Conservation (phyloP, 2,888 invertebrate species). For the Onchidella celtica region DNA sequence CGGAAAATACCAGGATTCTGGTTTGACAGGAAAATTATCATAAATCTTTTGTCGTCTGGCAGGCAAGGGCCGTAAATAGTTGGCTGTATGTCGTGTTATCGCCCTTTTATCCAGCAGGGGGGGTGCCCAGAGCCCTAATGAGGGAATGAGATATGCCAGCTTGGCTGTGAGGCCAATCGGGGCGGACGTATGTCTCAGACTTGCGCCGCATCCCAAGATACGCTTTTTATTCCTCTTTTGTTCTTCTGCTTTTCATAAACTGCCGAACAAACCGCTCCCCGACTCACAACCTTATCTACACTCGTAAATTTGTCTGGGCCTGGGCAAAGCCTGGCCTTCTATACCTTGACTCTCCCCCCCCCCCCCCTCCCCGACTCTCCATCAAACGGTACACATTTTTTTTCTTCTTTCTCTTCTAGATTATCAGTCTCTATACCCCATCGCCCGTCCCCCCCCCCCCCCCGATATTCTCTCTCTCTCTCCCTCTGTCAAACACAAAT, state of each 20-base stretch:
- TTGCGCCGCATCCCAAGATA: not conserved
- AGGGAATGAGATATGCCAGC: constrained; percentile 24
- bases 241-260: not conserved
- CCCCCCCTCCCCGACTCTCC: no score
- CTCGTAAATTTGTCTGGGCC: not conserved
- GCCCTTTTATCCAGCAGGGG: constrained; percentile 35
- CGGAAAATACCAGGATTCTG: constrained; percentile 43
- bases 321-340: no score
- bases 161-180: constrained; percentile 18
- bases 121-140: constrained; percentile 27
- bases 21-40: constrained; percentile 51
- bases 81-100: constrained; percentile 43
- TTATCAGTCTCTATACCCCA: no score
- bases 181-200: not conserved
- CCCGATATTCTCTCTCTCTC: no score
- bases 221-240: constrained; percentile 7
- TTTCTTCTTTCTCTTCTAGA: no score
- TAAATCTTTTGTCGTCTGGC: constrained; percentile 47
- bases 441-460: no score
- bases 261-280: not conserved
- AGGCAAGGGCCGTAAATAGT: constrained; percentile 39
- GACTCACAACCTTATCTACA: not conserved
- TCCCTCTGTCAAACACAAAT: no score
- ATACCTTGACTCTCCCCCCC: no score
- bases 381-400: no score